phyloP scores from a whole-genome alignment of 2,888 invertebrate species.

The Syritta pipiens region DNA sequence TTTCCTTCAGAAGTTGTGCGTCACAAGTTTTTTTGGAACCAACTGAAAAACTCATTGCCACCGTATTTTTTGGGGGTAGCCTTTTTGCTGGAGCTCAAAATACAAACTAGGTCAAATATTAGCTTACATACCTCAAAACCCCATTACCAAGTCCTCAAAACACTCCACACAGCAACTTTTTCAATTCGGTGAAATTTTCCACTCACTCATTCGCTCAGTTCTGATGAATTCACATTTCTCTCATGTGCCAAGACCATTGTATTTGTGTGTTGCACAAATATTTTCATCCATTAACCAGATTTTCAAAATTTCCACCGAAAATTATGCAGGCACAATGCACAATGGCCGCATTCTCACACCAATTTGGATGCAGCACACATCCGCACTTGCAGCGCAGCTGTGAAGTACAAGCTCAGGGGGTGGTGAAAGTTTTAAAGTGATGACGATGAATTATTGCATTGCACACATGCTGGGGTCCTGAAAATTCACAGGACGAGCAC shows the following conservation, averaged over 20 bases:
- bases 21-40: background rate
- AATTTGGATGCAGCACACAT: background rate
- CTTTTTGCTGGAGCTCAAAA: too few species aligned
- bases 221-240: slow-evolving; percentile 35
- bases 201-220: slow-evolving; percentile 31
- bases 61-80: too few species aligned
- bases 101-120: slow-evolving; percentile 46
- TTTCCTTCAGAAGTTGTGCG: background rate
- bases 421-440: slow-evolving; percentile 53
- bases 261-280: slow-evolving; percentile 60
- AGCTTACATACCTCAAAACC: slow-evolving; percentile 35
- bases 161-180: slow-evolving; percentile 59
- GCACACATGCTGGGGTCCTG: background rate
- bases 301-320: slow-evolving; percentile 53
- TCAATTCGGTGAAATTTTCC: slow-evolving; percentile 58
- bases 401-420: slow-evolving; percentile 5
- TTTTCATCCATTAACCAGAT: slow-evolving; percentile 63
- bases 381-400: slow-evolving; percentile 1
- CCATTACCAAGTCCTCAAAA: slow-evolving; percentile 54
- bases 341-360: slow-evolving; percentile 19
- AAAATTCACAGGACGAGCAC: background rate
- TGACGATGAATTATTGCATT: slow-evolving; percentile 51
- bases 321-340: slow-evolving; percentile 19
- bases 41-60: too few species aligned
- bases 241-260: slow-evolving; percentile 29